These are phyloP conservation scores for Zenarchopterus dispar DNA, from an alignment of 2,797 vertebrate genomes.

Conservation along the genomic window DNA sequence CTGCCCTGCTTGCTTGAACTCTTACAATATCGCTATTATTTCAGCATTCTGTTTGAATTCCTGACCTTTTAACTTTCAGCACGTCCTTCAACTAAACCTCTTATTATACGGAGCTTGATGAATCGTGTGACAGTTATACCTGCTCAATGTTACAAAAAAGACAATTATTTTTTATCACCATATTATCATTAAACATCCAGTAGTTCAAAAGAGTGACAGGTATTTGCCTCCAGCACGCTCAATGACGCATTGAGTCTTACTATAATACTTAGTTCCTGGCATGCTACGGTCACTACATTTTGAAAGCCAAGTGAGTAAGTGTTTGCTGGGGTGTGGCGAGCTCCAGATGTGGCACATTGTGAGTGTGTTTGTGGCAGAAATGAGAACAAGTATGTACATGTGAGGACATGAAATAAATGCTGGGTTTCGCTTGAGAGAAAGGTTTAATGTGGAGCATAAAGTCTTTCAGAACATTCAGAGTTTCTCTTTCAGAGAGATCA, in stretches of 20 bases:
- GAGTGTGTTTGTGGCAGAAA: background rate
- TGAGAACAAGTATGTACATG: constrained; percentile 44
- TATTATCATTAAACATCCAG: constrained; percentile 14
- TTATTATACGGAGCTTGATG: background rate
- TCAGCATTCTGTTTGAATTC: no score
- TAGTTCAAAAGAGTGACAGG: constrained; percentile 19
- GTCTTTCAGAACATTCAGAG: background rate
- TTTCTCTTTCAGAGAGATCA: background rate
- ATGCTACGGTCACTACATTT: constrained; percentile 14
- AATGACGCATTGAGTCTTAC: constrained; percentile 17
- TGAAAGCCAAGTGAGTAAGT: constrained; percentile 27
- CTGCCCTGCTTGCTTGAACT: background rate
- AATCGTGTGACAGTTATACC: constrained; percentile 12
- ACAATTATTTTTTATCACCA: constrained; percentile 19
- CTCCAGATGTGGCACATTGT: constrained; percentile 28
- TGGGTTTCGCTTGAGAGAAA: constrained; percentile 29
- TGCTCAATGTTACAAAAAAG: constrained; percentile 7
- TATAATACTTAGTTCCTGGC: constrained; percentile 33
- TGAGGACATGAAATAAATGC: constrained; percentile 21
- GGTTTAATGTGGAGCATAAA: constrained; percentile 26
- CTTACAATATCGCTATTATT: background rate
- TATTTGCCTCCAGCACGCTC: constrained; percentile 32
- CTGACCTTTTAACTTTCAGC: no score
- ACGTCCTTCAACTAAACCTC: background rate
- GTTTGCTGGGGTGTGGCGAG: constrained; percentile 52